Percentiles rank a stretch among this genome's conserved stretches.
Conservation (phyloP, 2,888 invertebrate species). For the Anarsia innoxiella region DNA sequence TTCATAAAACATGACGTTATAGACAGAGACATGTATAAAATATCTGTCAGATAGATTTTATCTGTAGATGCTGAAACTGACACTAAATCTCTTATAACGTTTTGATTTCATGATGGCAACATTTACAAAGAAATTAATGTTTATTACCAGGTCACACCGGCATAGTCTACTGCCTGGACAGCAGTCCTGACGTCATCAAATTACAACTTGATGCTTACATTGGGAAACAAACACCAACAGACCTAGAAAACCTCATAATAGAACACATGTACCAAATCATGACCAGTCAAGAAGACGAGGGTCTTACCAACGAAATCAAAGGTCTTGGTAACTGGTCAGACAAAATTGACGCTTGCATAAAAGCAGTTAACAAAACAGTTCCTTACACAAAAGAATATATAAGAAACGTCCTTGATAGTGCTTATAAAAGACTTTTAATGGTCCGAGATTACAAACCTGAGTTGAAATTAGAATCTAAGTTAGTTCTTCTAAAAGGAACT, state of each 20-base stretch:
- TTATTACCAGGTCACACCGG: slow-evolving; percentile 35
- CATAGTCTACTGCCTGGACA: slow-evolving; percentile 39
- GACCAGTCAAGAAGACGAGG: slow-evolving; percentile 19
- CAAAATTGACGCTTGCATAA: slow-evolving; percentile 27
- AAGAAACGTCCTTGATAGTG: slow-evolving; percentile 25
- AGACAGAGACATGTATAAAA: too few relatives aligned
- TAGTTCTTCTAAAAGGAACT: slow-evolving; percentile 37
- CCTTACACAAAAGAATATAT: slow-evolving; percentile 33
- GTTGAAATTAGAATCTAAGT: slow-evolving; percentile 33
- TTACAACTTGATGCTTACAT: slow-evolving; percentile 32
- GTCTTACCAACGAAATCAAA: slow-evolving; percentile 22
- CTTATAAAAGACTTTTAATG: slow-evolving; percentile 29
- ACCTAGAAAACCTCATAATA: slow-evolving; percentile 31
- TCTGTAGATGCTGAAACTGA: too few relatives aligned
- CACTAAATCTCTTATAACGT: too few relatives aligned
- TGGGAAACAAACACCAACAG: slow-evolving; percentile 25
- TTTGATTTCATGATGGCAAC: too few relatives aligned
- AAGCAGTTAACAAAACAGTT: slow-evolving; percentile 13
- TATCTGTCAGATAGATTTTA: too few relatives aligned
- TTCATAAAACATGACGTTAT: too few relatives aligned
- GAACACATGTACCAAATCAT: slow-evolving; percentile 29
- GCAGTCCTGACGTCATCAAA: slow-evolving; percentile 39
- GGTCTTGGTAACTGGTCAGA: slow-evolving; percentile 23
- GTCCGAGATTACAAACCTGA: slow-evolving; percentile 32
- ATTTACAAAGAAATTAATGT: background rate